Evolutionary conservation across 2,888 invertebrate genomes (phyloP), one percentile per base, ranked within the genome.

Genomic region (Ischnura elegans): DNA sequence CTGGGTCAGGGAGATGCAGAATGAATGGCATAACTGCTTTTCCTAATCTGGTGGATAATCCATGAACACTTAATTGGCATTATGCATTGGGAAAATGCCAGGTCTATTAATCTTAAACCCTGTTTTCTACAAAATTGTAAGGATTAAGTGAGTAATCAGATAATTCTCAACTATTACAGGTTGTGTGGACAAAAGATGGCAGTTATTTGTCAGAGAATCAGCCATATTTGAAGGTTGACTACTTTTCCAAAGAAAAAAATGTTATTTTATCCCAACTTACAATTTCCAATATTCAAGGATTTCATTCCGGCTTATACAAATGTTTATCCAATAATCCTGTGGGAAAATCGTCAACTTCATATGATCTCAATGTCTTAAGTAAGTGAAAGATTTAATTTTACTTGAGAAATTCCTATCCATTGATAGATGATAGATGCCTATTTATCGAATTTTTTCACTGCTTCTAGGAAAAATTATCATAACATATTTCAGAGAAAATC

Each of bases 111-210:
- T 61, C 6, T 4, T n/a, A 61, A 61, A 1, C n/a, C n/a, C 19
- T 10, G n/a, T 6, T 25, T n/a, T 3, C n/a, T n/a, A 19, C 61
- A 5, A n/a, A 61, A 25, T 16, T 61, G 19, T n/a, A n/a, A 61
- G n/a, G n/a, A n/a, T n/a, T 0, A 61, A 61, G 61, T 5, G 4
- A 61, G n/a, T n/a, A 36, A 10, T 76, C 13, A 36, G 29, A 76
- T 13, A 36, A 29, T 76, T 10, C 36, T 76, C 10, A 36, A 36
- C 36, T 51, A 21, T 29, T 36, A 61, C 45, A 90, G 90, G 61
- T 90, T 43, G 43, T 66, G 5, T 90, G 90, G 90, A 61, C 61
- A 8, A 90, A 90, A 90, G 66, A 90, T 90, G 90, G 90, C 16
- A 90, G 43, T 43, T 66, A 66, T n/a, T 43, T 90, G n/a, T 45